phyloP scores from a whole-genome alignment of 2,113 vertebrate species.

The Bufo bufo region DNA sequence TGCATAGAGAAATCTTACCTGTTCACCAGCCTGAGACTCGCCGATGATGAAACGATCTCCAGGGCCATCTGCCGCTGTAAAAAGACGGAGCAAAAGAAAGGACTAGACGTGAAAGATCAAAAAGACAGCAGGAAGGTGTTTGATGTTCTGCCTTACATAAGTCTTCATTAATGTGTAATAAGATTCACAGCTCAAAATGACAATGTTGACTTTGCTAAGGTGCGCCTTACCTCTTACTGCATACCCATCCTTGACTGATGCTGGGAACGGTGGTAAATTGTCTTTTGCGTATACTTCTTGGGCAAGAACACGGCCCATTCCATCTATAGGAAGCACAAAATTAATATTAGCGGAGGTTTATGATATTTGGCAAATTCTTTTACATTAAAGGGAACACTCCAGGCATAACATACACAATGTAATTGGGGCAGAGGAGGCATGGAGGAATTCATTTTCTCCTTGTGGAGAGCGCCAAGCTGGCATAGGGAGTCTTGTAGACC shows the following conservation, averaged over 20 bases:
- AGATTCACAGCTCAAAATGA: background rate
- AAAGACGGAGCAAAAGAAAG: background rate
- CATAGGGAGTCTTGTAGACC: no score
- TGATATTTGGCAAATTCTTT: background rate
- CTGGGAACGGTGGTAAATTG: slow-evolving; percentile 97
- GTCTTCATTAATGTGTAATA: background rate
- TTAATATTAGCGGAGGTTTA: slow-evolving; percentile 14
- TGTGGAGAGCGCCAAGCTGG: no score
- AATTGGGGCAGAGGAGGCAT: no score
- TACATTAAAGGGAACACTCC: background rate
- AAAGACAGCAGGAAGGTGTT: background rate
- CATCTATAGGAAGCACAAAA: slow-evolving; percentile 77
- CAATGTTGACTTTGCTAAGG: background rate
- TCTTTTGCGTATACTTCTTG: slow-evolving; percentile 99
- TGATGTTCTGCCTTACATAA: background rate
- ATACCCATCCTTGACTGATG: slow-evolving; percentile 98
- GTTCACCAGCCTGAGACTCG: slow-evolving; percentile 98
- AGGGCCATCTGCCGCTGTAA: slow-evolving; percentile 94
- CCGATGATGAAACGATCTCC: slow-evolving; percentile 98
- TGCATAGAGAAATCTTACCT: slow-evolving; percentile 73
- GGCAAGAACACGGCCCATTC: slow-evolving; percentile 98
- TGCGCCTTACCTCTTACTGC: slow-evolving; percentile 91
- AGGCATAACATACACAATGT: no score
- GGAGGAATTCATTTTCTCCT: no score
- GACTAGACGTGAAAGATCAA: background rate